phyloP scores from a whole-genome alignment of 2,797 vertebrate genomes.

The Apogon talboti region DNA sequence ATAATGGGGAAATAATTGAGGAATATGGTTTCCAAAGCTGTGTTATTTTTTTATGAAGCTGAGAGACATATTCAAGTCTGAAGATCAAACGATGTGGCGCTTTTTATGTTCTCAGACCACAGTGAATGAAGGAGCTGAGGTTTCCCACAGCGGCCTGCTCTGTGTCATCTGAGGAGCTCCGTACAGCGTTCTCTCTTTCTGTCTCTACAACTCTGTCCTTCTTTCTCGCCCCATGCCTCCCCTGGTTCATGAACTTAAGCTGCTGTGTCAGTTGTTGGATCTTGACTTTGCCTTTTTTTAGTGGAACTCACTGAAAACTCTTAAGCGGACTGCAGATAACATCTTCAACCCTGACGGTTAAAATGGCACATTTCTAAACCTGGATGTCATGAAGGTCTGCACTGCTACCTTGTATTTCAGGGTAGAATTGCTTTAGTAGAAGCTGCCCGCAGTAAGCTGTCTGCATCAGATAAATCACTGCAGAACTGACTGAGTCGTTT shows the following conservation, averaged over 20 bases:
- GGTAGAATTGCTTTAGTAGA: slow-evolving; percentile 1
- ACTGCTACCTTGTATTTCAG: slow-evolving; percentile 20
- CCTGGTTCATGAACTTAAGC: slow-evolving; percentile 23
- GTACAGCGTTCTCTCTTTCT: slow-evolving; percentile 37
- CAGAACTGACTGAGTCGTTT: slow-evolving; percentile 9
- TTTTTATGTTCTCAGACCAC: slow-evolving; percentile 78
- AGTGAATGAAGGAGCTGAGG: slow-evolving; percentile 73
- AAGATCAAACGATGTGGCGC: slow-evolving; percentile 78
- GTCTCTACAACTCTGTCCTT: slow-evolving; percentile 35
- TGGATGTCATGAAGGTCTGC: slow-evolving; percentile 18
- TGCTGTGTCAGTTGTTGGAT: slow-evolving; percentile 47
- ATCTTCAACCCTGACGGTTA: slow-evolving; percentile 37
- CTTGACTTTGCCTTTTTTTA: slow-evolving; percentile 18
- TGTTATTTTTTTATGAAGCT: slow-evolving; percentile 66
- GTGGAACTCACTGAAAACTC: slow-evolving; percentile 38
- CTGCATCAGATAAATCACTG: slow-evolving; percentile 10
- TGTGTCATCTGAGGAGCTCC: slow-evolving; percentile 65
- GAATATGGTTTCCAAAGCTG: slow-evolving; percentile 68
- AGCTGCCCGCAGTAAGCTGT: background rate
- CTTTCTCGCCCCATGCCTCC: slow-evolving; percentile 25
- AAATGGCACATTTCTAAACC: slow-evolving; percentile 32
- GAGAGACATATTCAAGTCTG: slow-evolving; percentile 70
- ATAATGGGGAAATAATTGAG: slow-evolving; percentile 64
- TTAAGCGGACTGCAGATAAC: slow-evolving; percentile 48
- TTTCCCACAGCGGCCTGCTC: slow-evolving; percentile 73